Percentiles rank a stretch among this genome's conserved stretches.
These are phyloP conservation scores for Dipodomys ordii DNA, from an alignment of 2,113 vertebrate species.

Conservation along the genomic window DNA sequence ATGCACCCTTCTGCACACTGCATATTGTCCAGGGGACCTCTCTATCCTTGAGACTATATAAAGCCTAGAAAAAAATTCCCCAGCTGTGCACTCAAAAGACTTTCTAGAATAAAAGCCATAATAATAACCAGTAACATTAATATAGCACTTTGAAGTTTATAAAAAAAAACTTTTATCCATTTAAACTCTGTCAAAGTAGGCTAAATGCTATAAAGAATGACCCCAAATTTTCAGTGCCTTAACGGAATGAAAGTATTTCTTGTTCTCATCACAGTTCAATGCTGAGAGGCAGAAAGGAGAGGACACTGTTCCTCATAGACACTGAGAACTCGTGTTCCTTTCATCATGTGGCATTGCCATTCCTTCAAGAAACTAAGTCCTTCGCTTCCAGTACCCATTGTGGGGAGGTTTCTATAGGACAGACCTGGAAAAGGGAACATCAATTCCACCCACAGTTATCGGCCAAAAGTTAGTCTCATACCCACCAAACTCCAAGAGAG, in stretches of 20 bases:
- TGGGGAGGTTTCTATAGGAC: not conserved
- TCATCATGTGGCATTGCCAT: not conserved
- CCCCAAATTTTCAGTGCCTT: conserved; percentile 48
- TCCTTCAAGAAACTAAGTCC: not conserved
- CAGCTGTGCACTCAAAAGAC: conserved; percentile 21
- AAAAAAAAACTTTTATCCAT: conserved; percentile 51
- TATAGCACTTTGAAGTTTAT: conserved; percentile 61
- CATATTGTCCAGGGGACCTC: not conserved
- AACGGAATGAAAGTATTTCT: conserved; percentile 57
- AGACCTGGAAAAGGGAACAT: not conserved
- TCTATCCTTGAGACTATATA: conserved; percentile 15
- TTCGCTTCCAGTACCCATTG: not conserved
- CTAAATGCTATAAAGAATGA: conserved; percentile 39
- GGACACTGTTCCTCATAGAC: not conserved
- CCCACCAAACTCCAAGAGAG: not conserved
- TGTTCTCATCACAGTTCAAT: conserved; percentile 25
- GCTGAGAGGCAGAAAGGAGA: not conserved
- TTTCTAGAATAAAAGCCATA: conserved; percentile 70
- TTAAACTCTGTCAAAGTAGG: conserved; percentile 60
- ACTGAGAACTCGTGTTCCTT: not conserved
- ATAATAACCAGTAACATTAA: conserved; percentile 55
- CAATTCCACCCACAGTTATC: not conserved
- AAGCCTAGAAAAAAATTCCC: not conserved
- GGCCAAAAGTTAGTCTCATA: not conserved
- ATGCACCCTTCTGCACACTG: not conserved